Evolutionary conservation across 2,797 vertebrate genomes (phyloP), one percentile per base, ranked within the genome.

Genomic region (Cheirogaleus major): DNA sequence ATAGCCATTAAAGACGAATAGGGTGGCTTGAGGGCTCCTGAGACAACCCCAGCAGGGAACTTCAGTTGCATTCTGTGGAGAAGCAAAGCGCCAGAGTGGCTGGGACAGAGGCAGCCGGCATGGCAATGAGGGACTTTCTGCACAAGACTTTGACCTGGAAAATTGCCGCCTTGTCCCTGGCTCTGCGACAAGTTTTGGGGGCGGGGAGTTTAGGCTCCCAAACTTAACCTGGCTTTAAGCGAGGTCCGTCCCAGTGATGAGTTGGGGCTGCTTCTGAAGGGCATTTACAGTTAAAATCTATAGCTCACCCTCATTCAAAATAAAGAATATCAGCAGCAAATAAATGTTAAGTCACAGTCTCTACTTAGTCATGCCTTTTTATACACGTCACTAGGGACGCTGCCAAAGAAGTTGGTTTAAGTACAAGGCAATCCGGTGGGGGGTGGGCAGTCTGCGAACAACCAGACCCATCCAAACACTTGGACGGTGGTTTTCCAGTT

Each of bases 141-240:
- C 18, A 7, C 72, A 79, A 95, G 95, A 80, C 81, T 92, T 96
- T 97, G 82, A 41, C 20, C 76, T 95, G 35, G 78, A 95, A 92
- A 73, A 25, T 0, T 23, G 45, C 43, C 72, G 14, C 76, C 0
- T n/a, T 67, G 87, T 48, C 88, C 83, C 48, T 0, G 41, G 73
- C 89, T 94, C 81, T 67, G 38, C 76, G 5, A 6, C 78, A 80
- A 59, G 67, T 48, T 85, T 57, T 38, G 9, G 17, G 20, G 45
- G 7, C 27, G 8, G 32, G n/a, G 84, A 32, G 1, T 57, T 94
- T 63, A 83, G 61, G 8, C 78, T 93, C 72, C 65, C 72, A n/a
- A 9, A 76, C 84, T 50, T 38, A 61, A 73, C 82, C 22, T 89
- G 73, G 55, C 79, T 98, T 80, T 50, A 79, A 88, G 73, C 70